phyloP scores from a whole-genome alignment of 2,113 vertebrate genomes.

The Leucosticte australis region DNA sequence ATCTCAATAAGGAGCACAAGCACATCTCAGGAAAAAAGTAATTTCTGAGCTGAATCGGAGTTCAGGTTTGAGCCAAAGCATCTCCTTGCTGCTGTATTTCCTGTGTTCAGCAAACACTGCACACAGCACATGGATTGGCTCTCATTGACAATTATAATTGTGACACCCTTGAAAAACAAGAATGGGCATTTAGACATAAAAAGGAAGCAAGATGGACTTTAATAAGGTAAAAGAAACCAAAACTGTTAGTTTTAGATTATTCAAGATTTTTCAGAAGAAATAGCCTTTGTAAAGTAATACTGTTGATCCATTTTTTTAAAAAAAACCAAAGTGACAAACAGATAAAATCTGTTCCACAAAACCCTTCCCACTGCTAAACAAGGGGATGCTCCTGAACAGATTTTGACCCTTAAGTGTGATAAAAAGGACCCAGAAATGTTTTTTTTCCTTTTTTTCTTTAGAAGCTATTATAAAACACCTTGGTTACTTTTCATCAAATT shows the following conservation, averaged over 20 bases:
- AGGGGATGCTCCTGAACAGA: background rate
- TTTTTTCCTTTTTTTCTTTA: background rate
- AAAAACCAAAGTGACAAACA: background rate
- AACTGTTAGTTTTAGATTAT: background rate
- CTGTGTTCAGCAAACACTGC: background rate
- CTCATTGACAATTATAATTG: background rate
- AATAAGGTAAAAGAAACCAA: background rate
- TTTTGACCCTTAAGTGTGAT: background rate
- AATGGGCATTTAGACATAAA: background rate
- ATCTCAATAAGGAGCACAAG: background rate
- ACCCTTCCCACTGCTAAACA: background rate
- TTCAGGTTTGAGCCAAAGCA: background rate
- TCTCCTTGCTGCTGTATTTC: background rate
- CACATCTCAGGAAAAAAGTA: background rate
- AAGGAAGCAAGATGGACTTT: background rate
- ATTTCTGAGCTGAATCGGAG: background rate
- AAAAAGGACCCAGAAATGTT: background rate
- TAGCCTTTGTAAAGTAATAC: background rate
- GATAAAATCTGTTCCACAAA: background rate
- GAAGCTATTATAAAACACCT: conserved; percentile 1
- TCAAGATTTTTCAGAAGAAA: background rate
- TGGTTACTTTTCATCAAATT: conserved; percentile 8
- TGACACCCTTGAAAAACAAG: background rate
- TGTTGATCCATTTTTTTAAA: background rate
- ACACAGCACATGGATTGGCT: background rate